Base-by-base conservation (phyloP, 1,140 invertebrate genomes). In the Choristoneura fumiferana region DNA sequence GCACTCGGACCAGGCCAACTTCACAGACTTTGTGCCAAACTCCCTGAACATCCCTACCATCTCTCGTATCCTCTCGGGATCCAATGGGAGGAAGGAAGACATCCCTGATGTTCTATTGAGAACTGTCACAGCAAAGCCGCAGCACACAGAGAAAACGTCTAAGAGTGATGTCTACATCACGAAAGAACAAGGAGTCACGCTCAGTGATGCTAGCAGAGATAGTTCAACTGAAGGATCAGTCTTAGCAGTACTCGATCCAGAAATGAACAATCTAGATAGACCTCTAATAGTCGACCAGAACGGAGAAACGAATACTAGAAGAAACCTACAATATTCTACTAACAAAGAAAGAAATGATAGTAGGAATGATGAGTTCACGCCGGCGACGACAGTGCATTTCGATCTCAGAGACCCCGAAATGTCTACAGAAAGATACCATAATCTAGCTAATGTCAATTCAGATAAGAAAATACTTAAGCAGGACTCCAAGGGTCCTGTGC, bases 11-110 rank as follows among this genome's bases (percentile, higher is more conserved):
- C 79, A 92, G 83, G 81, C 91, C 54, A 90, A 90, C 69, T 90
- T 90, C 63, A 93, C 92, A 38, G 92, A 93, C 59, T 93, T 92
- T 69, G 92, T 92, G 58, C 93, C 91, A 67, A 95, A 73, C 55
- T 85, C 89, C 0, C 78, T 90, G 90, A 94, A 80, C 91, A 93
- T 90, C 81, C 91, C 94, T 0, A 95, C 94, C 57, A 95, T 96
- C 60, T 94, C 94, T 0, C 90, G 95, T 43, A 96, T 96, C 67
- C 84, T 96, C 0, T 94, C 93, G 6, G 95, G 95, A 0, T 95
- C 95, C 36, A 95, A 95, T 75, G 95, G 95, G 0, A 88, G 94
- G 4, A 95, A 95, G 65, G 93, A 95, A 59, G 94, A 95, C 61
- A 94, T 95, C 38, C 93, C 95, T 0, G 94, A 94, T 54, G 93